These are phyloP conservation scores for Strix uralensis DNA, from an alignment of 2,113 vertebrate genomes.

Conservation along the genomic window DNA sequence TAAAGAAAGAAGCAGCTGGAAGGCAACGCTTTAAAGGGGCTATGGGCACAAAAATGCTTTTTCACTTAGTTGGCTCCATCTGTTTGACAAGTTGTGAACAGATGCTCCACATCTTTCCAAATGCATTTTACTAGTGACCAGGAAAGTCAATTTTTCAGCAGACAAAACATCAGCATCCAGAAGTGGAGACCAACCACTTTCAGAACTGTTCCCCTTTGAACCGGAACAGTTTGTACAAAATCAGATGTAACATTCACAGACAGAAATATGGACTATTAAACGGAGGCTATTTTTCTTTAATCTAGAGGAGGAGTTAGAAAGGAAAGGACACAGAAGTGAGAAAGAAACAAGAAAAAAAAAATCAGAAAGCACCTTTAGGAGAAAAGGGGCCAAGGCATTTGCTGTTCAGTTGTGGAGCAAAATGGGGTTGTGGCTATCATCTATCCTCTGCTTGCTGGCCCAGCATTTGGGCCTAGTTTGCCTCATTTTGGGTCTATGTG, in stretches of 20 bases:
- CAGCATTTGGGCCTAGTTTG: not conserved
- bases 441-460: not conserved
- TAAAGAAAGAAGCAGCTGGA: slow-evolving; percentile 43
- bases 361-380: not conserved
- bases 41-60: slow-evolving; percentile 25
- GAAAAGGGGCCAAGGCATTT: not conserved
- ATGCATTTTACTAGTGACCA: slow-evolving; percentile 44
- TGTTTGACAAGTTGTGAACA: slow-evolving; percentile 51
- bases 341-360: not conserved
- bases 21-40: slow-evolving; percentile 18
- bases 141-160: slow-evolving; percentile 38
- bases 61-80: slow-evolving; percentile 56
- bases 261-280: not conserved
- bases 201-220: slow-evolving; percentile 4
- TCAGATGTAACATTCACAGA: not conserved
- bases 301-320: not conserved
- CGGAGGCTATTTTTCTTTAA: not conserved
- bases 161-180: slow-evolving; percentile 40
- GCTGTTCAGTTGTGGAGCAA: not conserved
- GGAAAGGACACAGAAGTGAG: not conserved
- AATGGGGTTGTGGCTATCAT: not conserved
- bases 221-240: slow-evolving; percentile 29
- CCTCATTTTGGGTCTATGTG: not conserved
- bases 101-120: slow-evolving; percentile 46
- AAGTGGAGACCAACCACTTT: not conserved